Conservation (phyloP, 2,113 vertebrate genomes). For the Antidorcas marsupialis region DNA sequence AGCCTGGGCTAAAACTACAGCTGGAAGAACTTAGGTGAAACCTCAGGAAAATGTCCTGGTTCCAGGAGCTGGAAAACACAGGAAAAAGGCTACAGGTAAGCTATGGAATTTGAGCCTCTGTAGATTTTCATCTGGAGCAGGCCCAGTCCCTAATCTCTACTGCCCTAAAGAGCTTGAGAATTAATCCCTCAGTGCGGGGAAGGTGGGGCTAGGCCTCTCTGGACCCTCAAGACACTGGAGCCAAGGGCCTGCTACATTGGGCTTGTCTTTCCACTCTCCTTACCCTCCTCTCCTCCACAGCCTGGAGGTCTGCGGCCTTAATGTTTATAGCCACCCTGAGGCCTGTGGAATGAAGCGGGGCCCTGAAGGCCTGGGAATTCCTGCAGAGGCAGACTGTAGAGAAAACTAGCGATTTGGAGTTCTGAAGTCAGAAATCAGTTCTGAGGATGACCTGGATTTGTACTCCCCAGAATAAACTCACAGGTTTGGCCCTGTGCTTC, state of each 20-base stretch:
- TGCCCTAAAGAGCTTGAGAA: background rate
- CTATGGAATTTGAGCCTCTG: background rate
- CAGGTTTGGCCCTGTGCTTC: background rate
- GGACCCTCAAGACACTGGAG: background rate
- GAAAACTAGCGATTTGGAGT: background rate
- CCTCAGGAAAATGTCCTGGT: background rate
- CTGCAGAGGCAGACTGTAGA: background rate
- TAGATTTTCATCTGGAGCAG: background rate
- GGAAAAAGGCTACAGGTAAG: background rate
- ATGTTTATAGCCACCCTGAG: conserved; percentile 53
- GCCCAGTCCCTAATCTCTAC: background rate
- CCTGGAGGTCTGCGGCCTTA: conserved; percentile 47
- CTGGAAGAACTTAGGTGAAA: background rate
- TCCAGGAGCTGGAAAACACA: background rate
- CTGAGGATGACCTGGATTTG: background rate
- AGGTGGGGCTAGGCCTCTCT: background rate
- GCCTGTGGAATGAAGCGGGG: background rate
- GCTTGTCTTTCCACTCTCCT: background rate
- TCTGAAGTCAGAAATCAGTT: background rate
- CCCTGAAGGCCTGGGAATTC: background rate
- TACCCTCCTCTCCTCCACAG: background rate
- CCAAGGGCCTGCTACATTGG: background rate
- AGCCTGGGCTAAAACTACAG: background rate
- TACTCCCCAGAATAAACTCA: background rate
- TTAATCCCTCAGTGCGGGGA: background rate